Evolutionary conservation across 1,140 invertebrate species (phyloP).

Genomic region (Tetragnatha versicolor): DNA sequence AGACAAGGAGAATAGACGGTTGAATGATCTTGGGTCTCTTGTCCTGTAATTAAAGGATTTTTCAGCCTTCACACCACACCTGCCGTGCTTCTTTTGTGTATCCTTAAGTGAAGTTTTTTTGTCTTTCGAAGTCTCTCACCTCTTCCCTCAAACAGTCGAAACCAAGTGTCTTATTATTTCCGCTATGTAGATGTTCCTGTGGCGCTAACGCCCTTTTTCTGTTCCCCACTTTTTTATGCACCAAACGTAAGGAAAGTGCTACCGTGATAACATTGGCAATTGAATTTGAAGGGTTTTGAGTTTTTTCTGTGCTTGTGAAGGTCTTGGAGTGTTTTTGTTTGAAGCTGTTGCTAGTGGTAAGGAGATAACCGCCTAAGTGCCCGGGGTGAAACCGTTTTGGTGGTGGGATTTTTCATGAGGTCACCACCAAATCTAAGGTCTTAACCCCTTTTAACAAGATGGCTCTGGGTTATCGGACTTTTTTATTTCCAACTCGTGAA

Average conservation of each 20-base stretch:
- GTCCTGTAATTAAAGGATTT: slow-evolving; percentile 35
- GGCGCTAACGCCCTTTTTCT: slow-evolving; percentile 3
- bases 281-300: slow-evolving; percentile 6
- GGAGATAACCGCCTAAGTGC: too few relatives aligned
- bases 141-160: background rate
- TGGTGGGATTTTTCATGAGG: too few relatives aligned
- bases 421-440: too few relatives aligned
- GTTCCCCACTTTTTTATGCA: background rate
- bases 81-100: slow-evolving; percentile 9
- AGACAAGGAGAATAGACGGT: too few relatives aligned
- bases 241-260: background rate
- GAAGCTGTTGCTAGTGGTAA: too few relatives aligned
- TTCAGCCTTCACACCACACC: slow-evolving; percentile 32
- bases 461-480: too few relatives aligned
- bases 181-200: too few relatives aligned
- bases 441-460: too few relatives aligned
- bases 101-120: slow-evolving; percentile 14
- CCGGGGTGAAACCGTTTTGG: too few relatives aligned
- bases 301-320: background rate
- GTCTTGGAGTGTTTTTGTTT: too few relatives aligned
- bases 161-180: slow-evolving; percentile 33
- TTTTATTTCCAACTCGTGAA: too few relatives aligned
- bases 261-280: slow-evolving; percentile 12
- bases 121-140: background rate
- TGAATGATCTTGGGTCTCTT: slow-evolving; percentile 1